These are phyloP conservation scores for Tiliacea aurago DNA, from an alignment of 2,888 invertebrate species.

Conservation along the genomic window DNA sequence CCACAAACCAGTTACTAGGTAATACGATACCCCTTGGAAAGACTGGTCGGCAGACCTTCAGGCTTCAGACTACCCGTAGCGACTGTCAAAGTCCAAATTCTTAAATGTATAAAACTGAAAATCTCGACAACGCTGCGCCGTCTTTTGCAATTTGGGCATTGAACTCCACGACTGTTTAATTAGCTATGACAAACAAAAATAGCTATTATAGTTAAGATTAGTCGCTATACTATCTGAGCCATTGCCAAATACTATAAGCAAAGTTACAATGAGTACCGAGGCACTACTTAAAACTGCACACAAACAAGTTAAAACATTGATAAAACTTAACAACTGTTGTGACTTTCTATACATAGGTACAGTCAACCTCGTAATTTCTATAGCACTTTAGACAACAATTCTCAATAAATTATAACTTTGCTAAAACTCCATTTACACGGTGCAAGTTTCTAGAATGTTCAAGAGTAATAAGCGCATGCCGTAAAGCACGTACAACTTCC, in stretches of 20 bases:
- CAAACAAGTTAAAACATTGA: slow-evolving; percentile 11
- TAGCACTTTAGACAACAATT: too few species aligned
- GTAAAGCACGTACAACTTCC: too few species aligned
- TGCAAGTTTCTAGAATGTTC: too few species aligned
- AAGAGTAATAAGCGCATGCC: too few species aligned
- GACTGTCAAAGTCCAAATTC: too few species aligned
- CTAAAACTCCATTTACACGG: too few species aligned
- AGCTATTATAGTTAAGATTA: not conserved
- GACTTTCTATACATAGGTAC: not conserved
- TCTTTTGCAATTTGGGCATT: not conserved
- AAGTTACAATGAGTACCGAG: slow-evolving; percentile 33
- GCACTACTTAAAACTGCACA: slow-evolving; percentile 16
- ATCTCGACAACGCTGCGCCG: not conserved
- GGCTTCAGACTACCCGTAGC: too few species aligned
- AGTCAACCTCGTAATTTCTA: too few species aligned
- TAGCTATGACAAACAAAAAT: not conserved
- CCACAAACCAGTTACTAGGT: too few species aligned
- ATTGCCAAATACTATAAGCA: slow-evolving; percentile 25
- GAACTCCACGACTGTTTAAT: not conserved
- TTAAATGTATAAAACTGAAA: not conserved
- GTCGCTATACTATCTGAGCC: not conserved
- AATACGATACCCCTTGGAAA: too few species aligned
- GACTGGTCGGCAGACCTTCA: too few species aligned
- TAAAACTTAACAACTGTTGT: slow-evolving; percentile 29
- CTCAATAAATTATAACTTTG: too few species aligned